Conservation (phyloP, 2,888 invertebrate genomes). For the Coelinius sp. region DNA sequence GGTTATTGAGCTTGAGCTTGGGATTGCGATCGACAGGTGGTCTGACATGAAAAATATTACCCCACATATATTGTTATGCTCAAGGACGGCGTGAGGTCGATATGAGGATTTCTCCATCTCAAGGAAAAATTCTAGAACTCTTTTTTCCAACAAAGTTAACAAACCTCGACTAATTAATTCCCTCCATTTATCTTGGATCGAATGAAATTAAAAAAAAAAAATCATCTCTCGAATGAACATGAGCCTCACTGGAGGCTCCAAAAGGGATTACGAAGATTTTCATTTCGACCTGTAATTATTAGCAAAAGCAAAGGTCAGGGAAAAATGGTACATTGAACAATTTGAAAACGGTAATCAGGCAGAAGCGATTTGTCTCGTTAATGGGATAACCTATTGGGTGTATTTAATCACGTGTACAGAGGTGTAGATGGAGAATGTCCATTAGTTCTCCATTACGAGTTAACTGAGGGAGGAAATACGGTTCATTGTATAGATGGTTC, state of each 20-base stretch:
- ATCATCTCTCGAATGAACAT: neutral
- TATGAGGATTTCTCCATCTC: neutral
- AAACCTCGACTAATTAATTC: neutral
- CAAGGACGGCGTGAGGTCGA: neutral
- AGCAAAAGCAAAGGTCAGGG: too few species aligned
- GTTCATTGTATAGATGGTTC: neutral
- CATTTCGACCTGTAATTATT: too few species aligned
- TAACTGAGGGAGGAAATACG: neutral
- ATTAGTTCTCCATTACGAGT: constrained; percentile 12
- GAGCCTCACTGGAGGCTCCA: neutral
- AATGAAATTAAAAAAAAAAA: neutral
- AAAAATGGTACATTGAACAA: neutral
- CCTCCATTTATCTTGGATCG: too few species aligned
- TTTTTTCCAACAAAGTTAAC: neutral
- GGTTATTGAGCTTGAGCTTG: neutral
- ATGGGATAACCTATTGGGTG: neutral
- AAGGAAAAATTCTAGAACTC: neutral
- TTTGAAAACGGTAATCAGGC: neutral
- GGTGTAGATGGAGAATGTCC: constrained; percentile 10
- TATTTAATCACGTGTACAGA: neutral
- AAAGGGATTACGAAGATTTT: neutral
- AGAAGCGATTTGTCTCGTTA: neutral
- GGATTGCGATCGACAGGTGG: constrained; percentile 13
- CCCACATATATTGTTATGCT: neutral
- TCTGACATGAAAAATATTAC: neutral